Evolutionary conservation across 2,888 invertebrate species (phyloP).

Genomic region (Drosophila falleni): DNA sequence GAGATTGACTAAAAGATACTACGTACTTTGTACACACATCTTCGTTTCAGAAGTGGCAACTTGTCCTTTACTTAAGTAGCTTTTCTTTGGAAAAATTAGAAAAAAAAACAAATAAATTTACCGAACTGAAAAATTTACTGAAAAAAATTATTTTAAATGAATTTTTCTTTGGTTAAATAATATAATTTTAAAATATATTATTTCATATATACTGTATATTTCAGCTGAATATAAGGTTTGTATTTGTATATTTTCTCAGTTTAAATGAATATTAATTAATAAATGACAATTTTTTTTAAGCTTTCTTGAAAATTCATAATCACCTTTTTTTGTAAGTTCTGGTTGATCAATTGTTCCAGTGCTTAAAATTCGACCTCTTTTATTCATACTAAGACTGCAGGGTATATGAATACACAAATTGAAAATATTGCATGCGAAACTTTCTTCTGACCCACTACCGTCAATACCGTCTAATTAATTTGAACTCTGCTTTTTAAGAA

Average conservation of each 20-base stretch:
- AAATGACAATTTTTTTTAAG: neutral
- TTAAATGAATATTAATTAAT: neutral
- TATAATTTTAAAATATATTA: too few species aligned
- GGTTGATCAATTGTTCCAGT: too few species aligned
- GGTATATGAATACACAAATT: constrained; percentile 9
- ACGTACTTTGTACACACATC: neutral
- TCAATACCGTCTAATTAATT: constrained; percentile 11
- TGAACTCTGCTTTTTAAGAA: constrained; percentile 11
- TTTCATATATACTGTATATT: too few species aligned
- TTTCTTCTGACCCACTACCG: neutral
- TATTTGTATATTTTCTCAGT: neutral
- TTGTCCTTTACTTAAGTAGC: too few species aligned
- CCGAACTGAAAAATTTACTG: neutral
- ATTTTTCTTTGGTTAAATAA: neutral
- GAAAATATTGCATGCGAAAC: neutral
- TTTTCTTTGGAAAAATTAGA: too few species aligned
- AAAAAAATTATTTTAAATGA: neutral
- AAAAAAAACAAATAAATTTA: too few species aligned
- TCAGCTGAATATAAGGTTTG: neutral
- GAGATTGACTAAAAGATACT: neutral
- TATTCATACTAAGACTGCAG: neutral
- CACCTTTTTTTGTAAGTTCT: too few species aligned
- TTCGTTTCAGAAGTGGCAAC: neutral
- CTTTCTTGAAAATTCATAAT: too few species aligned
- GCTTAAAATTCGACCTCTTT: neutral